phyloP scores from a whole-genome alignment of 2,888 invertebrate genomes.

The Cryptus armator region DNA sequence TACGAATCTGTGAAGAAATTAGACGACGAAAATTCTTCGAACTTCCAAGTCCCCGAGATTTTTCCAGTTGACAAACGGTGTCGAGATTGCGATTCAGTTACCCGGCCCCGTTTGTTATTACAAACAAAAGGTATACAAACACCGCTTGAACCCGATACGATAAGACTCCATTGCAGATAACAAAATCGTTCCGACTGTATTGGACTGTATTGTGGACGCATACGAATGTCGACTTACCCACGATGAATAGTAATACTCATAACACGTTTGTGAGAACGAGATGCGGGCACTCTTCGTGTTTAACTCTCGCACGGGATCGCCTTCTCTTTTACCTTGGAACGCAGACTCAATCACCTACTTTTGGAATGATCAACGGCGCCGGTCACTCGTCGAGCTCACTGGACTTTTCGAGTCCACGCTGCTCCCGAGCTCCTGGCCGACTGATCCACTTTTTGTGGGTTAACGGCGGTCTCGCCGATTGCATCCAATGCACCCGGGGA shows the following conservation, averaged over 20 bases:
- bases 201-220: neutral
- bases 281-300: slow-evolving; percentile 43
- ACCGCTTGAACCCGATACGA: slow-evolving; percentile 17
- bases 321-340: slow-evolving; percentile 66
- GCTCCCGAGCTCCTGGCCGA: slow-evolving; percentile 63
- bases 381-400: slow-evolving; percentile 47
- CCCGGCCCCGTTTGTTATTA: neutral
- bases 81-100: slow-evolving; percentile 7
- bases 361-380: slow-evolving; percentile 67
- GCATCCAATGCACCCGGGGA: slow-evolving; percentile 20
- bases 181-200: neutral
- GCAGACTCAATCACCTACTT: slow-evolving; percentile 69
- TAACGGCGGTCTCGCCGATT: slow-evolving; percentile 51
- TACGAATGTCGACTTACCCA: neutral
- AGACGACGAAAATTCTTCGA: neutral
- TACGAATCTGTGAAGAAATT: no score
- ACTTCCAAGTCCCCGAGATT: neutral
- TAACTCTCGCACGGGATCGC: slow-evolving; percentile 52
- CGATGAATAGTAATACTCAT: neutral
- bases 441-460: slow-evolving; percentile 68
- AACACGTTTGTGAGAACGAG: slow-evolving; percentile 48
- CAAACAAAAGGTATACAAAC: slow-evolving; percentile 9
- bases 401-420: slow-evolving; percentile 58
- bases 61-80: neutral
- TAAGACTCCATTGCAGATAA: slow-evolving; percentile 34